These are phyloP conservation scores for Chironomus riparius DNA, from an alignment of 2,888 invertebrate species.

Conservation along the genomic window DNA sequence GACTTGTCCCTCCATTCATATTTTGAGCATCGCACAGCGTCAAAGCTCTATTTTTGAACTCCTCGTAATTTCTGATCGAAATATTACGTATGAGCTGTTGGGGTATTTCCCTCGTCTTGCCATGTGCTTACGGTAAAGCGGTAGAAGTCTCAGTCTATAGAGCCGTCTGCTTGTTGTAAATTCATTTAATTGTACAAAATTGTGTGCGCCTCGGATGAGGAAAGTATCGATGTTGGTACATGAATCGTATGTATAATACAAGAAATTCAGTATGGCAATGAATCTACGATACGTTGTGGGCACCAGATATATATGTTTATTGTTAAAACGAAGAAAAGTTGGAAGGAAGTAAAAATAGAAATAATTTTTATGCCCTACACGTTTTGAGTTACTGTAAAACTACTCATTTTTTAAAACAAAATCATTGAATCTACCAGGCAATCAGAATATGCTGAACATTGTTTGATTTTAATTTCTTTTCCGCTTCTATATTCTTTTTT, in stretches of 20 bases:
- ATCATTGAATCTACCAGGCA: slow-evolving; percentile 25
- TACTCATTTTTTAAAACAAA: slow-evolving; percentile 27
- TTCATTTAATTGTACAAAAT: no score
- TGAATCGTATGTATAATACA: no score
- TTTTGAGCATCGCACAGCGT: background rate
- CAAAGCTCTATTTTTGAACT: slow-evolving; percentile 15
- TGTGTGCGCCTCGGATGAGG: no score
- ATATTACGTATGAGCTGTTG: background rate
- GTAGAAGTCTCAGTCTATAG: no score
- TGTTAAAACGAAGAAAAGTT: background rate
- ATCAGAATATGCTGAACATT: background rate
- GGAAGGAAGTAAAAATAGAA: slow-evolving; percentile 3
- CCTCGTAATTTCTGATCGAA: slow-evolving; percentile 25
- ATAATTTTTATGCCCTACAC: slow-evolving; percentile 9
- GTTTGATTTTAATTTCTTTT: slow-evolving; percentile 5
- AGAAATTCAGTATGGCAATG: no score
- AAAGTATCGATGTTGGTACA: no score
- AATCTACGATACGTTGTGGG: background rate
- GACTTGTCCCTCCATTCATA: background rate
- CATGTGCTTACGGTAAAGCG: no score
- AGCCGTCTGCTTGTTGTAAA: no score
- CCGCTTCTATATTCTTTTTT: background rate
- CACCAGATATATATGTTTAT: background rate
- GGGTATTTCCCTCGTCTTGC: background rate
- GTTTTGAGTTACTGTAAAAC: slow-evolving; percentile 23